These are phyloP conservation scores for Cyprinella venusta DNA, from an alignment of 2,797 vertebrate species.

Conservation along the genomic window DNA sequence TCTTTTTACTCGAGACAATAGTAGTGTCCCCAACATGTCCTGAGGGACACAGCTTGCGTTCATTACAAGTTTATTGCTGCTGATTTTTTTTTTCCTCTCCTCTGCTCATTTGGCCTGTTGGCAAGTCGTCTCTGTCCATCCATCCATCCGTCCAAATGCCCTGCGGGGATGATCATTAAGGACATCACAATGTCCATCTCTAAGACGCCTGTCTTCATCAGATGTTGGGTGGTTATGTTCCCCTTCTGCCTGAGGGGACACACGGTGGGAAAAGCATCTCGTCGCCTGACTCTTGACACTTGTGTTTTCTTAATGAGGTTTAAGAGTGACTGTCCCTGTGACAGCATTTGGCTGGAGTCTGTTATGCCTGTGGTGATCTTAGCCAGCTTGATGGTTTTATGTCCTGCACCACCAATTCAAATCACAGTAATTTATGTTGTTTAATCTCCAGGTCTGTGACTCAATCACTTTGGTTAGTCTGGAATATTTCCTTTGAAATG, in stretches of 20 bases:
- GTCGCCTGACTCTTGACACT: conserved; percentile 34
- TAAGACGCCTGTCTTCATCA: conserved; percentile 63
- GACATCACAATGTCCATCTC: conserved; percentile 68
- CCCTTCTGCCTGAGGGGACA: conserved; percentile 52
- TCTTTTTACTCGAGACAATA: conserved; percentile 18
- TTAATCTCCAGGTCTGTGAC: conserved; percentile 24
- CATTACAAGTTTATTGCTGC: conserved; percentile 47
- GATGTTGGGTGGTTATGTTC: conserved; percentile 55
- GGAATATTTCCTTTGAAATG: background rate
- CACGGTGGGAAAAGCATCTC: conserved; percentile 37
- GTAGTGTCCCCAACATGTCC: conserved; percentile 39
- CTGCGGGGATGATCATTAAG: conserved; percentile 66
- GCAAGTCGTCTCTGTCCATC: conserved; percentile 51
- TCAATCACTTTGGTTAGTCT: background rate
- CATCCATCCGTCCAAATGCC: conserved; percentile 61
- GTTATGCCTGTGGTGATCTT: conserved; percentile 46
- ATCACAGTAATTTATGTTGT: conserved; percentile 34
- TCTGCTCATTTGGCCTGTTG: conserved; percentile 48
- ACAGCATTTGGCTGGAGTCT: conserved; percentile 34
- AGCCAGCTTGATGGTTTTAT: conserved; percentile 24
- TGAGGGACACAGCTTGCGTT: conserved; percentile 47
- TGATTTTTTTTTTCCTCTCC: conserved; percentile 39
- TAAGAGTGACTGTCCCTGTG: conserved; percentile 38
- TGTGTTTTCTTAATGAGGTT: conserved; percentile 55
- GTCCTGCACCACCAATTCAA: conserved; percentile 14